Percentiles rank a stretch among this genome's conserved stretches.
Evolutionary conservation across 1,140 invertebrate species (phyloP).

Genomic region (Neodiprion fabricii): DNA sequence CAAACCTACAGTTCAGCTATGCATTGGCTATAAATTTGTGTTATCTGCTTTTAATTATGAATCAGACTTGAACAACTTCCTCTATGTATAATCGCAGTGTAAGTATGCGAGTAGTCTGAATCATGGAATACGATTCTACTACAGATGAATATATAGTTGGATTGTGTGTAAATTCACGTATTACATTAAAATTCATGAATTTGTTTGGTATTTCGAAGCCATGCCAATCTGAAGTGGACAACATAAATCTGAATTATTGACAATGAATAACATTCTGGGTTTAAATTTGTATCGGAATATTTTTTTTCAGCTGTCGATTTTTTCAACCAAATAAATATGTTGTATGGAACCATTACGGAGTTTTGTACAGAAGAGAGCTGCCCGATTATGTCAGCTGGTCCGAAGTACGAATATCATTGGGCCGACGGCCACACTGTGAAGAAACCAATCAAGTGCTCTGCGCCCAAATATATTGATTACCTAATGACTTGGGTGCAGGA

Average conservation of each 20-base stretch:
- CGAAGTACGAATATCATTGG: slow-evolving; percentile 99
- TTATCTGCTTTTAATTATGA: slow-evolving; percentile 12
- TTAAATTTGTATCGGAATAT: slow-evolving; percentile 3
- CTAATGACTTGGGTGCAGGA: slow-evolving; percentile 99
- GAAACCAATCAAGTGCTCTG: slow-evolving; percentile 99
- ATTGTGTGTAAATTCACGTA: too few species aligned
- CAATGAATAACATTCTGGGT: too few species aligned
- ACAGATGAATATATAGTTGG: too few species aligned
- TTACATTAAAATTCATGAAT: too few species aligned
- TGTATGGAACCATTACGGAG: slow-evolving; percentile 99
- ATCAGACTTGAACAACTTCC: slow-evolving; percentile 6
- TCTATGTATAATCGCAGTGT: background rate
- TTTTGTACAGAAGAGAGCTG: slow-evolving; percentile 99
- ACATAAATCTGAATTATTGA: too few species aligned
- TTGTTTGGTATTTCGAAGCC: too few species aligned
- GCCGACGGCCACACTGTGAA: slow-evolving; percentile 98
- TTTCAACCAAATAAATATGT: slow-evolving; percentile 99
- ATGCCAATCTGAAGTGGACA: too few species aligned
- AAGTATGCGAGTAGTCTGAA: background rate
- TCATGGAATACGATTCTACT: too few species aligned
- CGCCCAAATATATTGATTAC: slow-evolving; percentile 99
- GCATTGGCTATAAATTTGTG: background rate
- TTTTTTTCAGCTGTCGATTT: slow-evolving; percentile 92
- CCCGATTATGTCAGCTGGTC: slow-evolving; percentile 96
- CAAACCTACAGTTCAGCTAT: too few species aligned